Conservation (phyloP, 2,888 invertebrate species). For the Cephus pulcher region DNA sequence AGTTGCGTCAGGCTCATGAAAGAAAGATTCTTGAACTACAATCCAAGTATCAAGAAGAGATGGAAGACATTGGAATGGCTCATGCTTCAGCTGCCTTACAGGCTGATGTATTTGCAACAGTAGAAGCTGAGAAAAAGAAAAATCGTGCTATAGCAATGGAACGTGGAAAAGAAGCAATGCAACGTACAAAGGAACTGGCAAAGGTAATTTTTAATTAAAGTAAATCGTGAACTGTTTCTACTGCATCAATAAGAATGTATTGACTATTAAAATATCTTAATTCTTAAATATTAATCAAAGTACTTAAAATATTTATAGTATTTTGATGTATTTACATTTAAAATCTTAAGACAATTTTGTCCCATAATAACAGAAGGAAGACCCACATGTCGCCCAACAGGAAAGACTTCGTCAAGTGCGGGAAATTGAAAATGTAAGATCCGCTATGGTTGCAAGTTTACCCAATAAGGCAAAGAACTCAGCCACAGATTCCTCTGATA, state of each 20-base stretch:
- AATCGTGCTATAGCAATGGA: constrained; percentile 57
- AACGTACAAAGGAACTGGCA: constrained; percentile 50
- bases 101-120: constrained; percentile 57
- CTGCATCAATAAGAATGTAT: constrained; percentile 9
- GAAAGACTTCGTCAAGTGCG: constrained; percentile 58
- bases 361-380: constrained; percentile 37
- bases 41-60: constrained; percentile 68
- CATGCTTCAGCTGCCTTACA: constrained; percentile 66
- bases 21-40: constrained; percentile 68
- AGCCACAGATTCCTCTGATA: constrained; percentile 21
- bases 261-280: constrained; percentile 5
- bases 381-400: constrained; percentile 35
- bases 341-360: constrained; percentile 13
- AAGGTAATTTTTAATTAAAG: constrained; percentile 47
- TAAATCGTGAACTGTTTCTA: constrained; percentile 5
- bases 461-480: constrained; percentile 30
- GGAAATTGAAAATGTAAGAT: constrained; percentile 67
- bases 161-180: constrained; percentile 64
- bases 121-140: constrained; percentile 42
- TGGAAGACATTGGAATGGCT: constrained; percentile 69
- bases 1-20: constrained; percentile 69
- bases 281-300: not conserved
- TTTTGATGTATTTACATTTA: not conserved
- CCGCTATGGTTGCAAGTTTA: constrained; percentile 61
- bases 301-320: not conserved